Percentiles rank a stretch among this genome's conserved stretches.
phyloP scores from a whole-genome alignment of 2,113 vertebrate species.

The Uria aalge region DNA sequence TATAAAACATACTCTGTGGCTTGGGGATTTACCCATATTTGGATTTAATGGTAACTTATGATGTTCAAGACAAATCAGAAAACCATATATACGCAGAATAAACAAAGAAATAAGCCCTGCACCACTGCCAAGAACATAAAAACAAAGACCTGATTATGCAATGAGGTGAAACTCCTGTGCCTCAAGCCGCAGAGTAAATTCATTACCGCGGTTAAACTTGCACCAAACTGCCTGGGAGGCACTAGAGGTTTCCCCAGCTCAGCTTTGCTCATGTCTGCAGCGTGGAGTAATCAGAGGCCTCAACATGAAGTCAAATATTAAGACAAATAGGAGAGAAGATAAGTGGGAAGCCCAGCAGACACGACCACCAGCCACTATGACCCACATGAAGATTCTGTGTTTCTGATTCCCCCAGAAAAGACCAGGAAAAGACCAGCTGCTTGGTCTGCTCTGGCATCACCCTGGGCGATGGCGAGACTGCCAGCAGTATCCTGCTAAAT shows the following conservation, averaged over 20 bases:
- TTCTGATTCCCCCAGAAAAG: background rate
- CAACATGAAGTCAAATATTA: background rate
- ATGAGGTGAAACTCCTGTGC: background rate
- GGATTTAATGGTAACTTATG: background rate
- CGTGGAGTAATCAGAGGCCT: background rate
- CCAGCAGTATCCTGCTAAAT: background rate
- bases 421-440: background rate
- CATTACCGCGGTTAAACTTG: background rate
- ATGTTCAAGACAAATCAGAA: background rate
- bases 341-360: background rate
- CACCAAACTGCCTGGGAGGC: background rate
- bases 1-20: background rate
- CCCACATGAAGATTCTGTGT: background rate
- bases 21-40: background rate
- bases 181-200: background rate
- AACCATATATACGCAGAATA: background rate
- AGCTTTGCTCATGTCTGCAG: background rate
- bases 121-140: background rate
- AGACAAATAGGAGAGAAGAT: background rate
- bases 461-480: background rate
- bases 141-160: background rate
- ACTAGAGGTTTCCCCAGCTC: background rate
- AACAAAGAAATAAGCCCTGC: background rate
- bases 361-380: background rate
- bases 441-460: background rate